Percentiles rank a stretch among this genome's conserved stretches.
Evolutionary conservation across 2,113 vertebrate species (phyloP).

Genomic region (Caranx ignobilis): DNA sequence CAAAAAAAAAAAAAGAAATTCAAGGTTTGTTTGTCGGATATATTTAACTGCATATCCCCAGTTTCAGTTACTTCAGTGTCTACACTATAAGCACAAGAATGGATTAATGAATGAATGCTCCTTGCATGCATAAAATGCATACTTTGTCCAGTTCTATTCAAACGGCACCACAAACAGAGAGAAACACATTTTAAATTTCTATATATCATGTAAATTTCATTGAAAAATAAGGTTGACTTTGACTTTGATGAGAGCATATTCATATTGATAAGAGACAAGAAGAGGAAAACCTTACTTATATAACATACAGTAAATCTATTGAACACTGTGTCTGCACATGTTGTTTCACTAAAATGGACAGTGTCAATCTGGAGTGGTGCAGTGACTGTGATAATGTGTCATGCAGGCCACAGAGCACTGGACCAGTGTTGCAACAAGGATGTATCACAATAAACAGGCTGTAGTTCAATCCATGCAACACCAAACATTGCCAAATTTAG

Average conservation of each 20-base stretch:
- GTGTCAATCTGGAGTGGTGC: neutral
- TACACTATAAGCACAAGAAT: neutral
- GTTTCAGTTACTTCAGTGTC: neutral
- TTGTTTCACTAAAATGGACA: neutral
- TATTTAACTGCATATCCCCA: neutral
- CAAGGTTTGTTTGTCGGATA: neutral
- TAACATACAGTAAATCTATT: neutral
- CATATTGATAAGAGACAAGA: no score
- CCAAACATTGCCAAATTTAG: slow-evolving; percentile 22
- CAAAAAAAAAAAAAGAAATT: neutral
- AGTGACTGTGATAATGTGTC: neutral
- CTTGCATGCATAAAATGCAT: no score
- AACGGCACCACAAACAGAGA: no score
- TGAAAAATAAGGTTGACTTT: no score
- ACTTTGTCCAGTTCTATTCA: neutral
- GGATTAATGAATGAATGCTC: neutral
- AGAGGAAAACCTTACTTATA: neutral
- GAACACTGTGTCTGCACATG: neutral
- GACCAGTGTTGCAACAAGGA: slow-evolving; percentile 2
- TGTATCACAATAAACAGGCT: slow-evolving; percentile 1
- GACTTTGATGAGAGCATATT: no score
- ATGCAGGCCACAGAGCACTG: neutral
- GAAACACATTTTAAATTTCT: no score
- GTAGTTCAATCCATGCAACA: slow-evolving; percentile 2
- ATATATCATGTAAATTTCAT: no score